Evolutionary conservation across 1,140 invertebrate species (phyloP), one percentile per base, ranked within the genome.

Genomic region (Triops cancriformis): DNA sequence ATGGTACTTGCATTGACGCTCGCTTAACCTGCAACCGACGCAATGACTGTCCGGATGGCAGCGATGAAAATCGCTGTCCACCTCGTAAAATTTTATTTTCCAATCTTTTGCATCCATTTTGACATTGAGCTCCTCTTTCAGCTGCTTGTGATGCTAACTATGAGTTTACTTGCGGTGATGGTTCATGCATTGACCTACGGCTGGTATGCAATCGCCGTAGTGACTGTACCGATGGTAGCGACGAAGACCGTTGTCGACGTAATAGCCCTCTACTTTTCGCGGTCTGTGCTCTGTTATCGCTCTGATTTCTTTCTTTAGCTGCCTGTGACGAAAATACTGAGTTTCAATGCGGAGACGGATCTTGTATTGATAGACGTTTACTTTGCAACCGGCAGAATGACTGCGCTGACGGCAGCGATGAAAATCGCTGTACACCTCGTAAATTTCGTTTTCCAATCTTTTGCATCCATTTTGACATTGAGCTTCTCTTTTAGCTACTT

Each of bases 151-250:
- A 84, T 80, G 80, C 79, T 26, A 81, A 80, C 72, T 81, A 72
- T 45, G 86, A 91, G 83, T 91, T 91, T 84, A 82, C 82, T 73
- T 89, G 87, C 79, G 81, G 82, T n/a, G 81, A 85, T 75, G 85
- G 86, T 41, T 80, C 80, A 74, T 89, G 88, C 80, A 84, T 88
- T 75, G 43, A 74, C n/a, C 80, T 77, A 28, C 45, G 83, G 80
- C 87, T 86, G 82, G 86, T 86, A 79, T 95, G 93, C 85, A 89
- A 95, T 85, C 87, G 87, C 78, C 83, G 85, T 78, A 82, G 83
- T 72, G 91, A 95, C 84, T 95, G 93, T 85, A 84, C 86, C 72
- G 89, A 91, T 85, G 87, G 87, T 72, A 91, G 90, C 84, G 93
- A 95, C 83, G 93, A 94, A 84, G 84, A 41, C 26, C 26, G 41